These are phyloP conservation scores for Lutjanus argentimaculatus DNA, from an alignment of 2,797 vertebrate genomes.

Conservation along the genomic window DNA sequence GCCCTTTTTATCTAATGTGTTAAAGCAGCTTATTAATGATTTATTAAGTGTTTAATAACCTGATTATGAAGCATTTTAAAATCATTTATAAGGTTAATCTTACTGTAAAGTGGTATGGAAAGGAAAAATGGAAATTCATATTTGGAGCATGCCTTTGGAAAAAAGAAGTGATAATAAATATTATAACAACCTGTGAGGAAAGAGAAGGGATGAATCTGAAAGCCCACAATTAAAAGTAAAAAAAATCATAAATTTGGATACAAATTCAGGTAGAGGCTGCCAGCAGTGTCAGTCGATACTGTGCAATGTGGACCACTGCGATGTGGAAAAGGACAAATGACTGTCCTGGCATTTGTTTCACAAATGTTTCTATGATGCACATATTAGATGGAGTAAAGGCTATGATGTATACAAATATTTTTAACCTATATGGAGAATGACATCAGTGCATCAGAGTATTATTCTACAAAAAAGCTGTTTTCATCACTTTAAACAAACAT, in stretches of 20 bases:
- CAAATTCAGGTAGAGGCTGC: neutral
- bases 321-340: constrained; percentile 1
- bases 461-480: neutral
- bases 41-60: too few relatives aligned
- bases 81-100: too few relatives aligned
- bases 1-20: too few relatives aligned
- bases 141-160: neutral
- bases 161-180: neutral
- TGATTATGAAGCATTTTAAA: too few relatives aligned
- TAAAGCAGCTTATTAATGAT: too few relatives aligned
- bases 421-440: neutral
- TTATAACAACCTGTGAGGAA: neutral
- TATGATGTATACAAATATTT: neutral
- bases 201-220: neutral
- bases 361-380: neutral
- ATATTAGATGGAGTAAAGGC: neutral
- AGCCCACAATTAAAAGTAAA: neutral
- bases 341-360: neutral
- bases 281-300: neutral
- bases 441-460: neutral
- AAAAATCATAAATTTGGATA: neutral
- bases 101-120: too few relatives aligned
- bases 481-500: neutral
- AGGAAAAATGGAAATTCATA: neutral
- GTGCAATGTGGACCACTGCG: neutral